phyloP scores from a whole-genome alignment of 2,797 vertebrate species.

The Hypotaenidia okinawae region DNA sequence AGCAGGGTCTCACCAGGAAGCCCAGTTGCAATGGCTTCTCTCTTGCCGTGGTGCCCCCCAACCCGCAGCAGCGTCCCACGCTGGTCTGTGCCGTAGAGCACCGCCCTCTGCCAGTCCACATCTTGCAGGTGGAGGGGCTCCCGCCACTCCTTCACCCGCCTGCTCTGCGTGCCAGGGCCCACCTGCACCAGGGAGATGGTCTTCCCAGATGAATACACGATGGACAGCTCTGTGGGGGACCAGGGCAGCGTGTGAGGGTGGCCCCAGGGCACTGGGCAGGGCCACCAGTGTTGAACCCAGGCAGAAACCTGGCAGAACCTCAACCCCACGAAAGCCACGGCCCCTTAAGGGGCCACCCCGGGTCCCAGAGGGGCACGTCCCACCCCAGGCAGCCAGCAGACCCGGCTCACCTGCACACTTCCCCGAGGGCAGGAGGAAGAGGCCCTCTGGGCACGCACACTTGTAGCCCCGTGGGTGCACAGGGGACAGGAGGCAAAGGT shows the following conservation, averaged over 20 bases:
- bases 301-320: background rate
- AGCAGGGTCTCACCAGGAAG: conserved; percentile 77
- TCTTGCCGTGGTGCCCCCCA: conserved; percentile 60
- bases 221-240: conserved; percentile 75
- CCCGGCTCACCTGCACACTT: conserved; percentile 82
- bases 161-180: conserved; percentile 46
- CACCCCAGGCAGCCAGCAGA: background rate
- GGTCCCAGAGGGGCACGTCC: background rate
- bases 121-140: conserved; percentile 83
- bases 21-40: conserved; percentile 74
- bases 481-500: conserved; percentile 86
- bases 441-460: conserved; percentile 84
- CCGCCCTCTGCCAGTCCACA: conserved; percentile 84
- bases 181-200: conserved; percentile 80
- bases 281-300: background rate
- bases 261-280: accelerated
- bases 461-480: conserved; percentile 79
- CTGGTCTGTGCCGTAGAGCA: conserved; percentile 85
- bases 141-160: conserved; percentile 73
- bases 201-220: conserved; percentile 76
- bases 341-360: accelerated
- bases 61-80: conserved; percentile 80
- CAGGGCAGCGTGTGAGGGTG: background rate
- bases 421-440: conserved; percentile 80
- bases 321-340: background rate